Percentiles rank a stretch among this genome's conserved stretches.
phyloP scores from a whole-genome alignment of 2,113 vertebrate genomes.

The Anguilla rostrata region DNA sequence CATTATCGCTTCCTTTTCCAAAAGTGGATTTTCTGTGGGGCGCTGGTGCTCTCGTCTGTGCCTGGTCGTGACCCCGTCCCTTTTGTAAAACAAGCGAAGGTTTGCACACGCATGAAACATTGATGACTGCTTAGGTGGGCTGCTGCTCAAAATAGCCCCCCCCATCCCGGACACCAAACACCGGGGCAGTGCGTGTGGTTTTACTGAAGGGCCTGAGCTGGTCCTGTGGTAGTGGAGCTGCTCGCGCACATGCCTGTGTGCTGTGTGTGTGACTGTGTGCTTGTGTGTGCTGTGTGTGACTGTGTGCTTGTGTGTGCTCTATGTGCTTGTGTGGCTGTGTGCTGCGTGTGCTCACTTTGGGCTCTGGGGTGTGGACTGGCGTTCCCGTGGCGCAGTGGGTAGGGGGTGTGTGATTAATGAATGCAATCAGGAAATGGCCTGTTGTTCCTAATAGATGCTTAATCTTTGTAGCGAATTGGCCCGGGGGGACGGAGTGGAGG shows the following conservation, averaged over 20 bases:
- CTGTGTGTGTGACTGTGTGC: no score
- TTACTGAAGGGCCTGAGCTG: background rate
- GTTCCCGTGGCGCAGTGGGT: background rate
- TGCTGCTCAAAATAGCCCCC: background rate
- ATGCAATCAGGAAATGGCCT: constrained; percentile 47
- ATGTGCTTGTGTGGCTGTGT: no score
- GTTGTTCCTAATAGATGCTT: constrained; percentile 48
- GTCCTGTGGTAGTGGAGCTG: background rate
- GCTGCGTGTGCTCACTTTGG: no score
- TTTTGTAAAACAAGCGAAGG: background rate
- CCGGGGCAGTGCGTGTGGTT: background rate
- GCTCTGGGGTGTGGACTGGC: no score
- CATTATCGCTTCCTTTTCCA: no score
- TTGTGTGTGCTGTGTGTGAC: no score
- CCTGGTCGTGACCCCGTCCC: background rate
- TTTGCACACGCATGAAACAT: background rate
- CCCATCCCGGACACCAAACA: background rate
- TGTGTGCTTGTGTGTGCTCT: no score
- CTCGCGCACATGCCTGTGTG: no score
- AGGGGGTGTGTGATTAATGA: constrained; percentile 42
- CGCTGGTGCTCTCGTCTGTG: background rate
- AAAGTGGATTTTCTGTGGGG: background rate
- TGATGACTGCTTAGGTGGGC: background rate
- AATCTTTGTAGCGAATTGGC: constrained; percentile 43
- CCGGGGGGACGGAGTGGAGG: background rate